Evolutionary conservation across 2,888 invertebrate genomes (phyloP).

Genomic region (Rotaria macrura): DNA sequence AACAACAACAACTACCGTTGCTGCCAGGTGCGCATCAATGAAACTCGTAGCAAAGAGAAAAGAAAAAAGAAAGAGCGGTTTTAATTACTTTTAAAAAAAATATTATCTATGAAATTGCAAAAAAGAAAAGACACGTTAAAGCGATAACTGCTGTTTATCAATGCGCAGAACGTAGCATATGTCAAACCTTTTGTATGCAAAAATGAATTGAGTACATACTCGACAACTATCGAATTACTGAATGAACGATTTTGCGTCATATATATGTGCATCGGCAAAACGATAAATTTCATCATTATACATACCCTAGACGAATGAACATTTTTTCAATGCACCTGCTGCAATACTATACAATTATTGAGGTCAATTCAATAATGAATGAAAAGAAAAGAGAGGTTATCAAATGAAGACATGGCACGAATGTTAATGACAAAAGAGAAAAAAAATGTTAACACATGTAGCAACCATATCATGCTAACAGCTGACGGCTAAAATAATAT

Average conservation of each 20-base stretch:
- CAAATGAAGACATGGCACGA: neutral
- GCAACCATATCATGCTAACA: neutral
- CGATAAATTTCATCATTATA: neutral
- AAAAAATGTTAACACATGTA: neutral
- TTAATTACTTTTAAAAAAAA: too few species aligned
- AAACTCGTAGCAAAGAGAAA: neutral
- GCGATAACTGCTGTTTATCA: neutral
- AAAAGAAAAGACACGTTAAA: too few species aligned
- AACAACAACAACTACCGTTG: neutral
- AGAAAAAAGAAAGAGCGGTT: neutral
- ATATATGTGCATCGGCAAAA: neutral
- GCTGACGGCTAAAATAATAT: too few species aligned
- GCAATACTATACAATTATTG: neutral
- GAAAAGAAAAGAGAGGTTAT: neutral
- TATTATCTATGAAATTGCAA: too few species aligned
- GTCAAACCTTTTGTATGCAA: neutral
- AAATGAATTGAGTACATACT: neutral
- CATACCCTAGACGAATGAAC: neutral
- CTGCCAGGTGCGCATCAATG: neutral
- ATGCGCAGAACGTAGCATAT: neutral
- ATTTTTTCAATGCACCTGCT: neutral
- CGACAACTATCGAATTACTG: neutral
- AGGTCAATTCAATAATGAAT: neutral
- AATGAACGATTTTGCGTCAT: neutral
- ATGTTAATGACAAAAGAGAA: neutral